Evolutionary conservation across 1,140 invertebrate species (phyloP).

Genomic region (Grapholita molesta): DNA sequence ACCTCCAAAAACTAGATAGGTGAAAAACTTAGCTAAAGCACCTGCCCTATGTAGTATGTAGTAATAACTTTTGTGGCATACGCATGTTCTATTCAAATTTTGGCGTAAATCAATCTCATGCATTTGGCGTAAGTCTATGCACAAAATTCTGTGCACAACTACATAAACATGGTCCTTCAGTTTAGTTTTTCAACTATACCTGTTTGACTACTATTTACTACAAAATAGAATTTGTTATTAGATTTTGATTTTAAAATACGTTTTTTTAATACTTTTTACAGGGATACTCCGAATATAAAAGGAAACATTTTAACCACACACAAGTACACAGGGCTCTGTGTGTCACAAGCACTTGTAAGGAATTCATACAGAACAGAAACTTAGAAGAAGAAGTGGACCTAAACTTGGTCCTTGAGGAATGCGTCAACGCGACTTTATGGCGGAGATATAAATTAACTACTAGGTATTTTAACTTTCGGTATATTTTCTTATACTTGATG

Average conservation of each 20-base stretch:
- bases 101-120: too few species aligned
- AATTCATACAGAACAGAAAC: conserved; percentile 23
- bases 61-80: too few species aligned
- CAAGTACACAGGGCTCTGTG: conserved; percentile 75
- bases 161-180: too few species aligned
- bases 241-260: neutral
- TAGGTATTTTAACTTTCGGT: neutral
- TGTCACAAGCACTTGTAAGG: conserved; percentile 49
- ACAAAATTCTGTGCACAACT: too few species aligned
- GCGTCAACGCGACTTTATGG: neutral
- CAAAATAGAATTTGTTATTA: too few species aligned
- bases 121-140: too few species aligned
- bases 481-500: neutral
- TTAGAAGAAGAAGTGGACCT: conserved; percentile 25
- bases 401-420: neutral
- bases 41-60: too few species aligned
- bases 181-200: too few species aligned
- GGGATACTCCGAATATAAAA: conserved; percentile 59
- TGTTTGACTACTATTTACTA: too few species aligned
- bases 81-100: too few species aligned
- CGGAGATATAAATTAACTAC: neutral
- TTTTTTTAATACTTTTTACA: conserved; percentile 34
- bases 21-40: too few species aligned
- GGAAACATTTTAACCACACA: conserved; percentile 77
- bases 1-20: too few species aligned